Evolutionary conservation across 2,888 invertebrate genomes (phyloP), one percentile per base, ranked within the genome.

Genomic region (Drosophila neotestacea): DNA sequence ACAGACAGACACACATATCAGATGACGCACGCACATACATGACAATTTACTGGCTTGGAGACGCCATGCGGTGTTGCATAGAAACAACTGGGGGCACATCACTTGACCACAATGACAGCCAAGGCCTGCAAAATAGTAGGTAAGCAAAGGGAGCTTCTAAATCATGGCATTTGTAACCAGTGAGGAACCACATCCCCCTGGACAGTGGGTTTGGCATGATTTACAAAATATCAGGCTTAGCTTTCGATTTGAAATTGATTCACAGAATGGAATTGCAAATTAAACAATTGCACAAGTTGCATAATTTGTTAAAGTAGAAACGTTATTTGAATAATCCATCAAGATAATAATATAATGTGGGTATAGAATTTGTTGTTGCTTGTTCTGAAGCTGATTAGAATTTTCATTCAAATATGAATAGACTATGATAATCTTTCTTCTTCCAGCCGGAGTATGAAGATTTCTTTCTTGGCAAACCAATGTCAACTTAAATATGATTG

Each of bases 31-130:
- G 28, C 58, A 46, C 28, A 46, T 46, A 46, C 38, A 54, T 60
- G 70, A 70, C 50, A 71, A 71, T 79, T 77, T 71, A 77, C 50
- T 38, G 55, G 30, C 66, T 58, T 36, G 42, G 28, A 64, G 79
- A 77, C 67, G 55, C 34, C 79, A 79, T 75, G 77, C 44, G 58
- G 80, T 48, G 67, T 72, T 42, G 54, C 32, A 27, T 39, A 10
- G 38, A 56, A 50, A 56, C 44, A 58, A 60, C 61, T 55, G 54
- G 60, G 41, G 39, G 22, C 56, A 44, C 75, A 62, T 65, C 66
- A 67, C 44, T 71, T 51, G 55, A 68, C 77, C 80, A 71, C 77
- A 77, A 48, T 71, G 77, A 79, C 71, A 75, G 76, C 27, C 16
- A 34, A 59, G 54, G 52, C 48, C 64, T 59, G 44, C 32, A 65